Conservation (phyloP, 2,888 invertebrate genomes). For the Malthinus flaveolus region DNA sequence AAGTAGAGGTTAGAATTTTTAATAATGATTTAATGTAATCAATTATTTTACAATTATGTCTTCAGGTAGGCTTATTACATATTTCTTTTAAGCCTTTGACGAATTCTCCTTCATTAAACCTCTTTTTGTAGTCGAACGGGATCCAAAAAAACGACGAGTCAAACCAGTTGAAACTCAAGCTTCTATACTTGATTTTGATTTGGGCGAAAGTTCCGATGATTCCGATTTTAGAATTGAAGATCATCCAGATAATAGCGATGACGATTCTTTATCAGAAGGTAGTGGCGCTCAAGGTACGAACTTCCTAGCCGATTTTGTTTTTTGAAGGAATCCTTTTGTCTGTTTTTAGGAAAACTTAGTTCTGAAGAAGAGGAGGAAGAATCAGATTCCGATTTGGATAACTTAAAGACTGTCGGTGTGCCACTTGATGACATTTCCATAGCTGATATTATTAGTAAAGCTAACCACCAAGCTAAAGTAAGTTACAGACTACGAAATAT, state of each 20-base stretch:
- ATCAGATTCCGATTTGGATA: constrained; percentile 50
- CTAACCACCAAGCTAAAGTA: constrained; percentile 53
- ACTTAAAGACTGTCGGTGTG: constrained; percentile 48
- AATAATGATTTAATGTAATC: not conserved
- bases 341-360: constrained; percentile 8
- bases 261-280: constrained; percentile 70
- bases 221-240: constrained; percentile 92
- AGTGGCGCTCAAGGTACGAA: constrained; percentile 65
- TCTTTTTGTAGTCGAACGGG: constrained; percentile 61
- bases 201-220: constrained; percentile 91
- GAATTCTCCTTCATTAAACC: too few relatives aligned
- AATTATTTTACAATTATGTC: constrained; percentile 4
- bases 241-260: constrained; percentile 78
- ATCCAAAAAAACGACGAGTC: constrained; percentile 79
- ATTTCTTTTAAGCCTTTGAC: not conserved
- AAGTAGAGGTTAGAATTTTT: constrained; percentile 8
- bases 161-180: constrained; percentile 78
- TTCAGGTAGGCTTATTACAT: constrained; percentile 7
- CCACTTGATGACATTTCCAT: constrained; percentile 52
- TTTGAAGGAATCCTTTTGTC: not conserved
- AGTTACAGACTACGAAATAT: constrained; percentile 1
- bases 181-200: constrained; percentile 78
- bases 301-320: not conserved
- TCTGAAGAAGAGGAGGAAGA: constrained; percentile 51
- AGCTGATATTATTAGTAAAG: constrained; percentile 59